phyloP scores from a whole-genome alignment of 2,888 invertebrate species.

The Gryllus longicercus region DNA sequence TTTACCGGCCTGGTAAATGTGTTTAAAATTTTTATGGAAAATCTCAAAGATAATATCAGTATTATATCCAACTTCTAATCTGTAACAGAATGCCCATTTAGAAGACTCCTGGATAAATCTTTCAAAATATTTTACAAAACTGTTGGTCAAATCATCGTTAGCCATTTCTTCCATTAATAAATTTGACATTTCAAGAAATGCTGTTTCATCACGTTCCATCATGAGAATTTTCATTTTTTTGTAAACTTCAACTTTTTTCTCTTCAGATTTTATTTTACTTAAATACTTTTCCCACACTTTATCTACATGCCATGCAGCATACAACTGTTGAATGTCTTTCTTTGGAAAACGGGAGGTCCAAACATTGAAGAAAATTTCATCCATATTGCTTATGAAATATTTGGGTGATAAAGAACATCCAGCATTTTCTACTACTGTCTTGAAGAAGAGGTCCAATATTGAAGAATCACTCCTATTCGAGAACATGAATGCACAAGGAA shows the following conservation, averaged over 20 bases:
- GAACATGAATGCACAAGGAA: slow-evolving; percentile 38
- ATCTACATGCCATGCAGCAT: slow-evolving; percentile 35
- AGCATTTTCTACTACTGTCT: slow-evolving; percentile 28
- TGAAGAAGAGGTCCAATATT: slow-evolving; percentile 37
- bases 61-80: slow-evolving; percentile 38
- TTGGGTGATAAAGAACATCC: neutral
- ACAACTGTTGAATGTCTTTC: slow-evolving; percentile 24
- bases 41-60: slow-evolving; percentile 40
- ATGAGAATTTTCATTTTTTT: slow-evolving; percentile 35
- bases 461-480: slow-evolving; percentile 37
- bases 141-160: slow-evolving; percentile 33
- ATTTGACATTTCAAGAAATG: slow-evolving; percentile 33
- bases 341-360: slow-evolving; percentile 26
- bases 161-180: slow-evolving; percentile 23
- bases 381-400: slow-evolving; percentile 36
- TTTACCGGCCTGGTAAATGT: slow-evolving; percentile 39
- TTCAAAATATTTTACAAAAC: slow-evolving; percentile 37
- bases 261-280: slow-evolving; percentile 34
- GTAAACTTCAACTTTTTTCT: slow-evolving; percentile 36
- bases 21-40: slow-evolving; percentile 39
- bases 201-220: slow-evolving; percentile 35
- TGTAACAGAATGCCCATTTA: slow-evolving; percentile 39
- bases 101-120: slow-evolving; percentile 29
- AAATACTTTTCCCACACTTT: slow-evolving; percentile 38
- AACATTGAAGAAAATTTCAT: slow-evolving; percentile 34